Percentiles rank a stretch among this genome's conserved stretches.
Evolutionary conservation across 92 coral and sea anemone species (phyloP).

Genomic region (Bergia puertoricense): DNA sequence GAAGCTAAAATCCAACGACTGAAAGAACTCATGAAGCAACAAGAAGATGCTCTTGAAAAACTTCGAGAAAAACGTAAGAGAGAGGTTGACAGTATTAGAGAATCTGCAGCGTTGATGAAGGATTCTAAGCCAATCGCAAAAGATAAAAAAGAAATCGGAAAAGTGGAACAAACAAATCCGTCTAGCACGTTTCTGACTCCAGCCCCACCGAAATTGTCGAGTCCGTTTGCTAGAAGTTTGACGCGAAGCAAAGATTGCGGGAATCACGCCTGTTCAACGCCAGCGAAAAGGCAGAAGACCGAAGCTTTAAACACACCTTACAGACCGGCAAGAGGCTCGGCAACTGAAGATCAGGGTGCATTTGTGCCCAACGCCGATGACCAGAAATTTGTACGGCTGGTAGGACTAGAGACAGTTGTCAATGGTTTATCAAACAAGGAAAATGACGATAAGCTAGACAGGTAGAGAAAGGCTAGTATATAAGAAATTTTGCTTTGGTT

Average conservation of each 20-base stretch:
- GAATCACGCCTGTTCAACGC: background rate
- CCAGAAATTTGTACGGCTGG: constrained; percentile 73
- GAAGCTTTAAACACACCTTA: background rate
- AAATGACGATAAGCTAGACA: constrained; percentile 37
- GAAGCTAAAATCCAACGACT: constrained; percentile 87
- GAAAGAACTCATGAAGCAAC: constrained; percentile 79
- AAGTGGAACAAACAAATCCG: constrained; percentile 29
- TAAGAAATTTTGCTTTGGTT: background rate
- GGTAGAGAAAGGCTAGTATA: background rate
- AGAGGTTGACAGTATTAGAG: constrained; percentile 72
- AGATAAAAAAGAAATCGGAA: constrained; percentile 13
- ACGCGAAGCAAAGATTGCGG: constrained; percentile 10
- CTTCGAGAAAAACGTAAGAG: constrained; percentile 77
- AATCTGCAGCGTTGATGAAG: constrained; percentile 22
- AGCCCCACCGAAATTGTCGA: constrained; percentile 69
- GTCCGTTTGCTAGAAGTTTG: constrained; percentile 36
- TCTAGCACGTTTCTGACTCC: constrained; percentile 74
- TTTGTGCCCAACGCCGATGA: constrained; percentile 90
- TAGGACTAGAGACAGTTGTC: constrained; percentile 93
- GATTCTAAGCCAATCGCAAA: background rate
- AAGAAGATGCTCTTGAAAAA: constrained; percentile 80
- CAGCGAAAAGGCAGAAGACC: constrained; percentile 17
- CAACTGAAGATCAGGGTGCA: constrained; percentile 52
- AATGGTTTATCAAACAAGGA: constrained; percentile 43
- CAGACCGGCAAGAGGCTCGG: constrained; percentile 9